Base-by-base conservation (phyloP, 2,888 invertebrate genomes). In the Steromphala cineraria region DNA sequence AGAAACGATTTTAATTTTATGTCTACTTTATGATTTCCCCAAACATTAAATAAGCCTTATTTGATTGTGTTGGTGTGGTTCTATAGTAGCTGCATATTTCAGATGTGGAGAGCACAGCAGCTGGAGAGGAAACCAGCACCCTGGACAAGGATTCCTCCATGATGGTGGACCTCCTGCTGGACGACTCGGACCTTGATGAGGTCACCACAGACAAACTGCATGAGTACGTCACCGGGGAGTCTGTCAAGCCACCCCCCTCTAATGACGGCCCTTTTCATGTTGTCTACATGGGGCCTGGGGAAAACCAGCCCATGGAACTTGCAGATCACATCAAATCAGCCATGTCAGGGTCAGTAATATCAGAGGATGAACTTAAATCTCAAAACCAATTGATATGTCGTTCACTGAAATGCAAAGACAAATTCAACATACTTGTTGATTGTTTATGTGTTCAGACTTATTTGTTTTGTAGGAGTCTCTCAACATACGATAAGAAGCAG, bases 101-200 rank as follows among this genome's bases (percentile, higher is more conserved):
- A 76, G 76, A 76, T 55, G 53, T 55, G 31, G 76, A 76, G 36
- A 76, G 24, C 31, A n/a, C 78, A n/a, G 62, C 46, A 75, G 53
- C 82, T 62, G 40, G 80, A 78, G 86, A 86, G 67, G 75, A 74
- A 21, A 80, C 81, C 3, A 24, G 21, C 21, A 52, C 83, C 10
- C 85, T 89, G 76, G 90, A 90, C 71, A 90, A 90, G 77, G 90
- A 90, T 67, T 86, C 89, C 10, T 89, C 89, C 10, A 81, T 91
- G 81, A 89, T 91, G 85, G 89, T 90, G 40, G 89, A 92, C 79
- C 87, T 91, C 85, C 82, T 92, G 55, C 80, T 92, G 55, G 90
- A 91, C 76, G 91, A 91, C 31, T 87, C 85, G 28, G 87, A 88
- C 21, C 87, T 88, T 56, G 88, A 91, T 76, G 87, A 89, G 71